These are phyloP conservation scores for Meleagris gallopavo DNA, from an alignment of 2,113 vertebrate genomes.

Conservation along the genomic window DNA sequence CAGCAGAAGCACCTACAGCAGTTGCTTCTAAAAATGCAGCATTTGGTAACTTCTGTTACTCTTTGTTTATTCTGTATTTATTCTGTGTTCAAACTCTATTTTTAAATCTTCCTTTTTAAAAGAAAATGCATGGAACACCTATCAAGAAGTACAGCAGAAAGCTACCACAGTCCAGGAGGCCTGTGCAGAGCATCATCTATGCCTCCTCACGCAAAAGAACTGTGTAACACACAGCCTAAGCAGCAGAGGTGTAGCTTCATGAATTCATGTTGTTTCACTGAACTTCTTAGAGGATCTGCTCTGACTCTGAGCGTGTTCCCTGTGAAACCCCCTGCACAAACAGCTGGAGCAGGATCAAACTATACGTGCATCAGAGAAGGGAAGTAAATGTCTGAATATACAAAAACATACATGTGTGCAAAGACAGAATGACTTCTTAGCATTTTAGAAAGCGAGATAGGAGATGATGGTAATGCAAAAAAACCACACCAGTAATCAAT, in stretches of 20 bases:
- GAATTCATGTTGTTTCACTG: not conserved
- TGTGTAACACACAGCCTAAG: not conserved
- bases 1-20: not conserved
- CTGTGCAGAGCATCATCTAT: not conserved
- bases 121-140: not conserved
- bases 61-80: not conserved
- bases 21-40: not conserved
- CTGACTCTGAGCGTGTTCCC: not conserved
- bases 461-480: not conserved
- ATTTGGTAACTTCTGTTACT: not conserved
- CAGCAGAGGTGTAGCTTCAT: not conserved
- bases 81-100: not conserved
- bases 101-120: conserved; percentile 9
- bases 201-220: not conserved
- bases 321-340: not conserved
- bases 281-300: not conserved
- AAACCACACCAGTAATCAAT: not conserved
- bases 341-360: not conserved
- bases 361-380: not conserved
- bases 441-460: not conserved
- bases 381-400: not conserved
- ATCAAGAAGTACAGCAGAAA: not conserved
- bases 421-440: not conserved
- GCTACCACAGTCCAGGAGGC: not conserved
- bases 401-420: not conserved